Evolutionary conservation across 2,797 vertebrate species (phyloP).

Genomic region (Xenopus petersii): DNA sequence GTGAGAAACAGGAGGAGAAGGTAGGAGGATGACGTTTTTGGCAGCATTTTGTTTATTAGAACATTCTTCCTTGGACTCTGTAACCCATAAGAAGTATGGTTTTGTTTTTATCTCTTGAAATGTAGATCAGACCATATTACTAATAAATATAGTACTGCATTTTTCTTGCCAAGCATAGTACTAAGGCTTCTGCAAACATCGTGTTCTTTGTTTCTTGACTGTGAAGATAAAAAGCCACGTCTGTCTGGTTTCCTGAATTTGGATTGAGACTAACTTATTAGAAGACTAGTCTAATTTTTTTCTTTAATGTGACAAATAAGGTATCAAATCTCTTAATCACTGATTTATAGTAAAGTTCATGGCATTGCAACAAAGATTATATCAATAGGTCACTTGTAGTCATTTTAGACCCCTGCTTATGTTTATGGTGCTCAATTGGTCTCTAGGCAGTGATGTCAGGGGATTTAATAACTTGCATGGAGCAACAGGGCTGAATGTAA

Average conservation of each 20-base stretch:
- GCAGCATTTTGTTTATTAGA: slow-evolving; percentile 15
- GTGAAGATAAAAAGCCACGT: not conserved
- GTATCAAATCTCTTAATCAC: too few species aligned
- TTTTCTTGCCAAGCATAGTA: slow-evolving; percentile 19
- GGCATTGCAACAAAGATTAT: too few species aligned
- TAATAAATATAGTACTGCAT: slow-evolving; percentile 22
- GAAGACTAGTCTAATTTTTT: not conserved
- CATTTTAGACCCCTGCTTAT: too few species aligned
- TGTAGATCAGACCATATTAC: slow-evolving; percentile 19
- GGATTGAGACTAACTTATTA: not conserved
- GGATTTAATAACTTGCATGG: too few species aligned
- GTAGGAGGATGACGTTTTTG: slow-evolving; percentile 31
- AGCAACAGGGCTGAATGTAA: too few species aligned
- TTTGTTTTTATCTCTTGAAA: slow-evolving; percentile 24
- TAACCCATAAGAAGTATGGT: slow-evolving; percentile 6
- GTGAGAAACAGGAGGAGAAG: slow-evolving; percentile 12
- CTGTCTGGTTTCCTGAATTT: slow-evolving; percentile 12
- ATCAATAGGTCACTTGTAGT: too few species aligned
- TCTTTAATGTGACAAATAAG: not conserved
- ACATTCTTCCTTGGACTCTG: slow-evolving; percentile 18
- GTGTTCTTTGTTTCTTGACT: not conserved
- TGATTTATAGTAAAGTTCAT: too few species aligned
- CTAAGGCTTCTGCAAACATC: slow-evolving; percentile 3
- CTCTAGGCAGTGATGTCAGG: too few species aligned
- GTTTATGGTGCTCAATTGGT: too few species aligned